These are phyloP conservation scores for Leucoptera coffeella DNA, from an alignment of 2,888 invertebrate species.

Conservation along the genomic window DNA sequence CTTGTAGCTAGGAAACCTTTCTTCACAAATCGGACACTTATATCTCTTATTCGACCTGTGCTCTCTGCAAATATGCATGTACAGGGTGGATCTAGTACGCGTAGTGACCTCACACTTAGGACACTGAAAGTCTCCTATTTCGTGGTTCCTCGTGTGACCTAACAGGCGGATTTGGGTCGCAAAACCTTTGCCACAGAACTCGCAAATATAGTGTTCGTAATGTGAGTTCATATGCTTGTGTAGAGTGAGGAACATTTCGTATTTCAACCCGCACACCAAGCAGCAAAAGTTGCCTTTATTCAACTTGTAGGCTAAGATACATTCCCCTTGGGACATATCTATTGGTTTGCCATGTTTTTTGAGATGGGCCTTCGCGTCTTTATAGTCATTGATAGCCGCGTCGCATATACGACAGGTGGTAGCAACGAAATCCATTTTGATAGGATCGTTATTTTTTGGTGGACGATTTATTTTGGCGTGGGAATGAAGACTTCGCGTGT, in stretches of 20 bases:
- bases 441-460: slow-evolving; percentile 32
- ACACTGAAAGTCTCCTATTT: slow-evolving; percentile 28
- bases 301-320: slow-evolving; percentile 35
- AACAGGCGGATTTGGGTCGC: slow-evolving; percentile 34
- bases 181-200: slow-evolving; percentile 38
- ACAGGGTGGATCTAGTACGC: slow-evolving; percentile 22
- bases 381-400: slow-evolving; percentile 18
- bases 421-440: slow-evolving; percentile 34
- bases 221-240: slow-evolving; percentile 45
- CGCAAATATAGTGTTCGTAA: slow-evolving; percentile 38
- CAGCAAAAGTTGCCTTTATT: slow-evolving; percentile 29
- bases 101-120: slow-evolving; percentile 27
- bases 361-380: slow-evolving; percentile 23
- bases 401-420: slow-evolving; percentile 27
- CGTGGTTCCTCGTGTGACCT: slow-evolving; percentile 31
- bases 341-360: slow-evolving; percentile 21
- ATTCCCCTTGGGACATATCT: slow-evolving; percentile 26
- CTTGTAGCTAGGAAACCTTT: slow-evolving; percentile 36
- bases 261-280: slow-evolving; percentile 33
- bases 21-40: slow-evolving; percentile 42
- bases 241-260: slow-evolving; percentile 35
- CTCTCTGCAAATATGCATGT: slow-evolving; percentile 29
- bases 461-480: slow-evolving; percentile 17
- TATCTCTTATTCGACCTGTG: slow-evolving; percentile 34
- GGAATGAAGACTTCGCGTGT: slow-evolving; percentile 20